These are phyloP conservation scores for Pachydiplax longipennis DNA, from an alignment of 2,888 invertebrate species.

Conservation along the genomic window DNA sequence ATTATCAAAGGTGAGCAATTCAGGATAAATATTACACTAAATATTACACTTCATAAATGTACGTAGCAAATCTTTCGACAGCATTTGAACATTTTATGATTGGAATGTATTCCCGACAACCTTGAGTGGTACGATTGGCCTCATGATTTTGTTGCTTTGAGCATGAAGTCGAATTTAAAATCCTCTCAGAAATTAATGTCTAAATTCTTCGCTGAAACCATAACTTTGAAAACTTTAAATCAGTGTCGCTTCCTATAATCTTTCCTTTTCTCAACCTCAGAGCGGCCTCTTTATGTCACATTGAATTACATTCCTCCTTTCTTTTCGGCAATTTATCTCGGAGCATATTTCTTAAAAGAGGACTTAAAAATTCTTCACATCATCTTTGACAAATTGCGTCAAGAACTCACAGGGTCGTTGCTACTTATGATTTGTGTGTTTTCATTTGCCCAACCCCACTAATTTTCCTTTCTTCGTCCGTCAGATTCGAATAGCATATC, in stretches of 20 bases:
- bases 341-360: not conserved
- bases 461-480: not conserved
- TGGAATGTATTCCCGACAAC: no score
- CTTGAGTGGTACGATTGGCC: no score
- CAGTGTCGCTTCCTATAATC: not conserved
- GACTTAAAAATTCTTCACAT: slow-evolving; percentile 1
- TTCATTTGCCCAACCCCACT: not conserved
- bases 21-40: no score
- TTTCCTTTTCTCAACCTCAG: not conserved
- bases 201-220: no score
- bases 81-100: no score
- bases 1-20: no score
- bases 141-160: no score
- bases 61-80: no score
- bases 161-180: no score
- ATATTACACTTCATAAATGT: no score
- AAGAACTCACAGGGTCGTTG: not conserved
- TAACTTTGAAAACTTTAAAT: not conserved
- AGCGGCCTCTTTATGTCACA: not conserved
- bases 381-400: slow-evolving; percentile 19
- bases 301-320: not conserved
- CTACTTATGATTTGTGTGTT: not conserved
- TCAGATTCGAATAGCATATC: not conserved
- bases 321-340: not conserved
- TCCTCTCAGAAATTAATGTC: no score